phyloP scores from a whole-genome alignment of 2,113 vertebrate species.

The Budorcas taxicolor region DNA sequence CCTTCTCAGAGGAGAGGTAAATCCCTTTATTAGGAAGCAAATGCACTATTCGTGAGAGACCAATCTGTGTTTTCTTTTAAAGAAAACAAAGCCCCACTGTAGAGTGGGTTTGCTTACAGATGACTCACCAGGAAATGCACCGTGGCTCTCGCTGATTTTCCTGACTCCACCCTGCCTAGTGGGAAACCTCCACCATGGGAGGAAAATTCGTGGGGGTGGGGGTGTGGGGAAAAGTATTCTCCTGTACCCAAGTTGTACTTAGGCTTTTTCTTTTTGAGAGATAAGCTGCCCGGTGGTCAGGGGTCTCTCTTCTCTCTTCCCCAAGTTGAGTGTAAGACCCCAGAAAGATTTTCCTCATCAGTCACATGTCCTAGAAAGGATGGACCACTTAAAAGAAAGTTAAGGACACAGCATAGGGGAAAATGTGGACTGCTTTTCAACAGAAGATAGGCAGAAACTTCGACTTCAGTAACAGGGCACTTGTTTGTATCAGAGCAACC shows the following conservation, averaged over 20 bases:
- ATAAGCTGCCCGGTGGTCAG: not conserved
- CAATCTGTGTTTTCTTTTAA: not conserved
- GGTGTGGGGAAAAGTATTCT: not conserved
- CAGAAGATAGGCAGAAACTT: not conserved
- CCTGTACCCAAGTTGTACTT: not conserved
- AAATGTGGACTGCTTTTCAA: not conserved
- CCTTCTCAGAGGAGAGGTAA: too few species aligned
- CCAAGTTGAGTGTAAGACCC: not conserved
- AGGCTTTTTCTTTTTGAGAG: not conserved
- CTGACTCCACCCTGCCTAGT: not conserved
- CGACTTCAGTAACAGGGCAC: not conserved
- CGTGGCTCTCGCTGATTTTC: not conserved
- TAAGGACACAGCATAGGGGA: not conserved
- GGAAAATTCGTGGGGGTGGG: not conserved
- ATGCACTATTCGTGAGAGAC: not conserved
- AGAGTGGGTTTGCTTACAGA: not conserved
- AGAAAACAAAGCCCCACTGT: not conserved
- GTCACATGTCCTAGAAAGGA: not conserved
- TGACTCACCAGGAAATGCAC: not conserved
- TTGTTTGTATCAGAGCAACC: not conserved
- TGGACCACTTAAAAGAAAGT: not conserved
- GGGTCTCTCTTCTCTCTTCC: not conserved
- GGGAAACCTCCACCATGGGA: not conserved
- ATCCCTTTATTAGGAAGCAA: not conserved
- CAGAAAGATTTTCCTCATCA: not conserved